A percentile compares a stretch with the other conserved stretches of the same genome.
phyloP scores from a whole-genome alignment of 2,113 vertebrate species.

The Hyaena hyaena region DNA sequence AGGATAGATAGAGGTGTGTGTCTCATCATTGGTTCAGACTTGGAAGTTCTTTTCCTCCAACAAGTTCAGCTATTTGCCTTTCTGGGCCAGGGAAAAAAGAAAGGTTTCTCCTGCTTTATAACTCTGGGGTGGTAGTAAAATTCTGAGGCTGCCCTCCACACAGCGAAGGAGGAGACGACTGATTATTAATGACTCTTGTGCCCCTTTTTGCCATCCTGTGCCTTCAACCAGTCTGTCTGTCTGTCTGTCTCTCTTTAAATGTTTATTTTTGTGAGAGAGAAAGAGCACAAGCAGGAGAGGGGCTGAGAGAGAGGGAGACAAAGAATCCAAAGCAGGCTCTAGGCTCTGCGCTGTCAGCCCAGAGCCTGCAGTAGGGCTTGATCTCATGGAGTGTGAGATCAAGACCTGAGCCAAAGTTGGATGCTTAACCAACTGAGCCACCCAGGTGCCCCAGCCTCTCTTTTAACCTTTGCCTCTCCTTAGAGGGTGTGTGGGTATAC shows the following conservation, averaged over 20 bases:
- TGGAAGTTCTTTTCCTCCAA: background rate
- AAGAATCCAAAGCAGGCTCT: too few species aligned
- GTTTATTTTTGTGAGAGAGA: too few species aligned
- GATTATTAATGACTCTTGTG: background rate
- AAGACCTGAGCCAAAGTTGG: too few species aligned
- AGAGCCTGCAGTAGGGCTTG: too few species aligned
- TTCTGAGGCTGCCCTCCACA: background rate
- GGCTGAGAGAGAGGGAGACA: too few species aligned
- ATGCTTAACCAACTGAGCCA: too few species aligned
- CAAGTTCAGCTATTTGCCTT: background rate
- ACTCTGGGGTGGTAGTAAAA: background rate
- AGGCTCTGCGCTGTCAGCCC: too few species aligned
- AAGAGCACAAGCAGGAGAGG: too few species aligned
- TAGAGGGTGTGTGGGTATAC: background rate
- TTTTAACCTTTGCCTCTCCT: background rate
- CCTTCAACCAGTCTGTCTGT: background rate
- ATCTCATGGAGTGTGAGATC: too few species aligned
- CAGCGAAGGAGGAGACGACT: background rate
- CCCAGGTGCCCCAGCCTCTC: too few species aligned
- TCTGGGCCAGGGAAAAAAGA: background rate
- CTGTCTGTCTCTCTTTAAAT: too few species aligned
- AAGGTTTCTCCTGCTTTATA: background rate
- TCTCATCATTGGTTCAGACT: background rate
- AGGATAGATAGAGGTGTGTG: background rate
- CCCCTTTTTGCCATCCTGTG: background rate